Evolutionary conservation across 2,113 vertebrate species (phyloP).

Genomic region (Egretta garzetta): DNA sequence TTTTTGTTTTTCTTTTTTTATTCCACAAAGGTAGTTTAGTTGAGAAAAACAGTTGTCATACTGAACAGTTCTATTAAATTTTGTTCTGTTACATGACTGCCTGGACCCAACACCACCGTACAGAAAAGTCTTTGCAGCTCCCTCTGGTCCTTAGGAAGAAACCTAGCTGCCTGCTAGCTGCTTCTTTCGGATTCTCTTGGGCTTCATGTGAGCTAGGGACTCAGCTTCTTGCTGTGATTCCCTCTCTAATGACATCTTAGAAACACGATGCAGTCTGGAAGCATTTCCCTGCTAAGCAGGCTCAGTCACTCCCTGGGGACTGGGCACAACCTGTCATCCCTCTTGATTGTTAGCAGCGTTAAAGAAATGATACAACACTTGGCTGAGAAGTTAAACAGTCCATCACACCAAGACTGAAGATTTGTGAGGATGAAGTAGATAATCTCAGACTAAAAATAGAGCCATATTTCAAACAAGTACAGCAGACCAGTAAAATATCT

Average conservation of each 20-base stretch:
- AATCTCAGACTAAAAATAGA: not conserved
- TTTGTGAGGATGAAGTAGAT: not conserved
- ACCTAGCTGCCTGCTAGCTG: not conserved
- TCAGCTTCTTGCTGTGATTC: not conserved
- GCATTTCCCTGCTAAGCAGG: not conserved
- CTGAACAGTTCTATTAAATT: not conserved
- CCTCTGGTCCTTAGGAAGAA: not conserved
- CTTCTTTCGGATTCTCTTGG: not conserved
- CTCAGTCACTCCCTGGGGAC: not conserved
- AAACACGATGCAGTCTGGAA: accelerated
- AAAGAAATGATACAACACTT: not conserved
- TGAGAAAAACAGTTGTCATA: not conserved
- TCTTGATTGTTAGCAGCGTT: not conserved
- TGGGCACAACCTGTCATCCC: not conserved
- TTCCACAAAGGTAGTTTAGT: not conserved
- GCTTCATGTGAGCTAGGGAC: not conserved
- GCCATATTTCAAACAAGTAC: not conserved
- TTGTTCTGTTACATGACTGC: not conserved
- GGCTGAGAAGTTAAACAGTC: not conserved
- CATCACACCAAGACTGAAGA: not conserved
- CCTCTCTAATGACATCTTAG: not conserved
- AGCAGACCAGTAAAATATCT: not conserved
- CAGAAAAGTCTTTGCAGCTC: not conserved
- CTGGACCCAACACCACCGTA: not conserved
- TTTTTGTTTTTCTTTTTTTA: not conserved